A percentile compares a stretch with the other conserved stretches of the same genome.
These are phyloP conservation scores for Poecilus cupreus DNA, from an alignment of 2,888 invertebrate genomes.

Conservation along the genomic window DNA sequence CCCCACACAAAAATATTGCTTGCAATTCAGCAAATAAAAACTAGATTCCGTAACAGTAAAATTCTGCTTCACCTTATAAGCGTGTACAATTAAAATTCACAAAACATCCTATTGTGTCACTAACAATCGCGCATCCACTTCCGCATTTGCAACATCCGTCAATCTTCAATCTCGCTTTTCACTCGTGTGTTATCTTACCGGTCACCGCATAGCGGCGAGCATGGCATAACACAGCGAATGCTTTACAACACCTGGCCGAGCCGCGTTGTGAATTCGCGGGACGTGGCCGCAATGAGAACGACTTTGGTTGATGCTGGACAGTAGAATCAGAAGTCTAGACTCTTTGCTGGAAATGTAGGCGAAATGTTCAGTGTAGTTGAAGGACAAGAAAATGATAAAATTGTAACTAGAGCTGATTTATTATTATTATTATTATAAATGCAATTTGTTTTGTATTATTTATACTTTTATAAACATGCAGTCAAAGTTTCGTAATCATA, in stretches of 20 bases:
- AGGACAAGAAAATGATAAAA: too few species aligned
- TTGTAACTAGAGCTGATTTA: too few species aligned
- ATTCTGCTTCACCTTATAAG: neutral
- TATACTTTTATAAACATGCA: too few species aligned
- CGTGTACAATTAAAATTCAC: neutral
- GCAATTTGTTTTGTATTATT: too few species aligned
- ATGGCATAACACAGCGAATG: neutral
- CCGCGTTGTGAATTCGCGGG: neutral
- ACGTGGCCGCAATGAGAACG: conserved; percentile 25
- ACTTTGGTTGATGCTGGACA: neutral
- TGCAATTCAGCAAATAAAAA: too few species aligned
- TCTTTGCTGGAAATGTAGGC: neutral
- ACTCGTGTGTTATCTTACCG: neutral
- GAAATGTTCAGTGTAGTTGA: too few species aligned
- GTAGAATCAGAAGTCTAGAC: neutral
- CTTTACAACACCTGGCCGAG: neutral
- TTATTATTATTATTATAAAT: too few species aligned
- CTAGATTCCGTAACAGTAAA: neutral
- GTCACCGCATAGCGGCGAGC: neutral
- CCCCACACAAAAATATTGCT: too few species aligned
- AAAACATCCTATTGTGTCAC: neutral
- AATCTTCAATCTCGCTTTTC: neutral
- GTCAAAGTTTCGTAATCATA: too few species aligned
- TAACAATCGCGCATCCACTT: neutral
- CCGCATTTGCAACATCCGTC: neutral